These are phyloP conservation scores for Drosophila sordidula DNA, from an alignment of 2,888 invertebrate genomes.

Conservation along the genomic window DNA sequence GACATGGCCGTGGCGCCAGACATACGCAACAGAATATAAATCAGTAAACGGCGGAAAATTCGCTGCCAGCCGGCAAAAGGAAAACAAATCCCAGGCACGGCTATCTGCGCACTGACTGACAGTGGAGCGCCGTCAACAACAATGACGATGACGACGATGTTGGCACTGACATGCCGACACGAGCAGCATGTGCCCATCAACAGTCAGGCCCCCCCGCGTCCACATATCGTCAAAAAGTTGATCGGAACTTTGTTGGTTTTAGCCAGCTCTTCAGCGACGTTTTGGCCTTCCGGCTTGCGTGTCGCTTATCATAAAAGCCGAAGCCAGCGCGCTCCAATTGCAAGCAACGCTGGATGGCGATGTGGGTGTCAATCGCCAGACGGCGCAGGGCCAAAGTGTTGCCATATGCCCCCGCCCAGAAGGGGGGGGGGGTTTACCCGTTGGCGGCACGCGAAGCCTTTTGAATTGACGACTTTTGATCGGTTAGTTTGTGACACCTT, in stretches of 20 bases:
- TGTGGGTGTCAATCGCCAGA: conserved; percentile 78
- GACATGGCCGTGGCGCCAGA: conserved; percentile 61
- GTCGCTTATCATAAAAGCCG: conserved; percentile 79
- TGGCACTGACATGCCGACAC: conserved; percentile 68
- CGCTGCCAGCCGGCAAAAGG: conserved; percentile 39
- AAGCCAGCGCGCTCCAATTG: conserved; percentile 72
- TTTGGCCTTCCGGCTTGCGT: conserved; percentile 57
- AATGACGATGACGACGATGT: conserved; percentile 42
- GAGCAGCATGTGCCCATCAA: conserved; percentile 47
- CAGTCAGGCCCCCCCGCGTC: conserved; percentile 11
- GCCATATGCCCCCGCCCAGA: conserved; percentile 52
- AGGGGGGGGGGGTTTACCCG: neutral
- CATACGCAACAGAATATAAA: conserved; percentile 15
- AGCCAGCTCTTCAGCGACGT: conserved; percentile 26
- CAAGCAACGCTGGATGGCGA: conserved; percentile 60
- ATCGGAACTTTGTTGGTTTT: conserved; percentile 72
- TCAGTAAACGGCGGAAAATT: neutral
- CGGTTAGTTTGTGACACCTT: conserved; percentile 67
- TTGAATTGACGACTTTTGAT: conserved; percentile 70
- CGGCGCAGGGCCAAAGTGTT: conserved; percentile 54
- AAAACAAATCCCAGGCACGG: conserved; percentile 74
- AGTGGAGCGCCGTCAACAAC: conserved; percentile 49
- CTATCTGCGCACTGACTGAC: conserved; percentile 71
- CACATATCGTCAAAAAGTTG: conserved; percentile 61
- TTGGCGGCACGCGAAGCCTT: conserved; percentile 62